A percentile compares a stretch with the other conserved stretches of the same genome.
These are phyloP conservation scores for Drosophila tropicalis DNA, from an alignment of 1,140 invertebrate genomes.

Conservation along the genomic window DNA sequence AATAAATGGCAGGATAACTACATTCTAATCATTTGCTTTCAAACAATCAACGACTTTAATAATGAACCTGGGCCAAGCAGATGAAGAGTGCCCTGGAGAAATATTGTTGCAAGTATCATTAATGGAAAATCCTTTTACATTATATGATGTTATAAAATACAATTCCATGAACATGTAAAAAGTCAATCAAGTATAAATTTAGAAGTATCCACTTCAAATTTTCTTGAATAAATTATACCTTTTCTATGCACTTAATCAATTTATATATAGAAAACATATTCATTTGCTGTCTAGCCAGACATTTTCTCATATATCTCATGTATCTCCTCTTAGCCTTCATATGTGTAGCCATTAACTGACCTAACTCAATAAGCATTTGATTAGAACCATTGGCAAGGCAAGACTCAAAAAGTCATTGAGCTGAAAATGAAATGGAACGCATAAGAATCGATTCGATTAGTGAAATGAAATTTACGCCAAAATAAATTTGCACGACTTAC, in stretches of 20 bases:
- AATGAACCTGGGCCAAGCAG: too few relatives aligned
- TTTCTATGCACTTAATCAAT: background rate
- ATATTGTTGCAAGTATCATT: too few relatives aligned
- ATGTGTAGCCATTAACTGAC: conserved; percentile 11
- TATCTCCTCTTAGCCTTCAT: background rate
- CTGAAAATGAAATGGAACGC: conserved; percentile 75
- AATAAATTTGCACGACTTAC: conserved; percentile 78
- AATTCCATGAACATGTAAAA: background rate
- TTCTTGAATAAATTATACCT: background rate
- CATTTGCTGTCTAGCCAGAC: background rate
- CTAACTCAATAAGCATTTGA: conserved; percentile 14
- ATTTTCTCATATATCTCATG: background rate
- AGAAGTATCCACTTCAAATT: background rate
- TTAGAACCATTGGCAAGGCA: conserved; percentile 14
- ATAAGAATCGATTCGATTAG: conserved; percentile 81
- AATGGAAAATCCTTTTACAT: too few relatives aligned
- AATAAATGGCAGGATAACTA: background rate
- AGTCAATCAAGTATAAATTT: background rate
- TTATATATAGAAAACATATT: background rate
- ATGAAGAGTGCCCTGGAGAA: too few relatives aligned
- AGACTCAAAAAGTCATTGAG: conserved; percentile 56
- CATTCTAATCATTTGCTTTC: background rate
- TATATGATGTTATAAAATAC: too few relatives aligned
- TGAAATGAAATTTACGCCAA: conserved; percentile 79
- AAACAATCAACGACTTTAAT: too few relatives aligned